Conservation (phyloP, 1,140 invertebrate genomes). For the Coptotermes formosanus region DNA sequence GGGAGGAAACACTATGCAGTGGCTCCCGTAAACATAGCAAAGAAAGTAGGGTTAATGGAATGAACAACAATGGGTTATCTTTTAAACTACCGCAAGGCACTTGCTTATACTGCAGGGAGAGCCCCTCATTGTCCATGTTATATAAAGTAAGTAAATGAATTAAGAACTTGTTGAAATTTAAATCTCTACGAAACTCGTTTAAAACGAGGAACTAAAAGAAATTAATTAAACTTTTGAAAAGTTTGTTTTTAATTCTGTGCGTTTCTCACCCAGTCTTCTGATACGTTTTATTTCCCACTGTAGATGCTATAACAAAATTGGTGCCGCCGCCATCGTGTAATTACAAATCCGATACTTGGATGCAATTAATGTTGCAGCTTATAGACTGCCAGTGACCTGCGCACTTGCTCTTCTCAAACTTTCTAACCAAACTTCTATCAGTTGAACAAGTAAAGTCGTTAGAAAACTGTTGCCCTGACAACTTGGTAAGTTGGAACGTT, state of each 20-base stretch:
- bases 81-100: too few relatives aligned
- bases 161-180: slow-evolving; percentile 17
- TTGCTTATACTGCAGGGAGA: too few relatives aligned
- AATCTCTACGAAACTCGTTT: slow-evolving; percentile 12
- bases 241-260: not conserved
- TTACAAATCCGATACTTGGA: not conserved
- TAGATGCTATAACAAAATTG: not conserved
- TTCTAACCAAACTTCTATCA: not conserved
- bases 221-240: not conserved
- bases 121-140: not conserved
- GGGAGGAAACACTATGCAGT: too few relatives aligned
- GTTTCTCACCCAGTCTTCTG: not conserved
- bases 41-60: too few relatives aligned
- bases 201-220: not conserved
- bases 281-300: not conserved
- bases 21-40: too few relatives aligned
- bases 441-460: not conserved
- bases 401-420: not conserved
- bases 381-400: not conserved
- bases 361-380: not conserved
- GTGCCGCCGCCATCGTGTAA: not conserved
- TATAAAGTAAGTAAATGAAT: not conserved
- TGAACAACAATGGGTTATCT: too few relatives aligned
- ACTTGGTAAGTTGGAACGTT: not conserved
- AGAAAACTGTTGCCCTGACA: not conserved